Base-by-base conservation (phyloP, 2,888 invertebrate genomes). In the Oasisia sp. region DNA sequence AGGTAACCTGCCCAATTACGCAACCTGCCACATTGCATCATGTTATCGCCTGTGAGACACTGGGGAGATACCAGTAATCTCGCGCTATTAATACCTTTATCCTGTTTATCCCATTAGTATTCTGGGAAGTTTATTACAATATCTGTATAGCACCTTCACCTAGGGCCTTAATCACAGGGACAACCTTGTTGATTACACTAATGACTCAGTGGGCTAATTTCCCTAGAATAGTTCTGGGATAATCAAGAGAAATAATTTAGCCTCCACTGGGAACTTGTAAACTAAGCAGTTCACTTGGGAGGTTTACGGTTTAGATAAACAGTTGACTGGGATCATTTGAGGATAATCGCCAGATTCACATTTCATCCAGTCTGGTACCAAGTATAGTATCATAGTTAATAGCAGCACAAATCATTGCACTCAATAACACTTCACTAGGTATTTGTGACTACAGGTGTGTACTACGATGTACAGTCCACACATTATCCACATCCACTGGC, bases 281-380 rank as follows among this genome's bases (percentile, higher is more conserved):
- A 74, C 19, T 27, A 27, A n/a, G 74, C 74, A 74, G 27, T 27
- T 27, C 14, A 7, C 27, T 74, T 74, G 74, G 74, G 74, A 19
- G 74, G 74, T 74, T 74, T 74, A 74, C 74, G 27, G 74, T 74
- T 74, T 74, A 74, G 74, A n/a, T 74, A 74, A 74, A 74, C 74
- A 74, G 74, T 74, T 74, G 14, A 27, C 74, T 19, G 19, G 74
- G 74, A n/a, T 27, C 74, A 74, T 27, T 74, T 74, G n/a, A 74
- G 74, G 74, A 74, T 27, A 74, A 74, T n/a, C n/a, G 27, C 14
- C 74, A 74, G 27, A 74, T 74, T 74, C n/a, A 74, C n/a, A 74
- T 74, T 74, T 74, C 74, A 27, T 7, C 74, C 27, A 74, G 27
- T 74, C 74, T 74, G 27, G 19, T 74, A 74, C 38, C 38, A 2